phyloP scores from a whole-genome alignment of 2,113 vertebrate species.

The Megalops atlanticus region DNA sequence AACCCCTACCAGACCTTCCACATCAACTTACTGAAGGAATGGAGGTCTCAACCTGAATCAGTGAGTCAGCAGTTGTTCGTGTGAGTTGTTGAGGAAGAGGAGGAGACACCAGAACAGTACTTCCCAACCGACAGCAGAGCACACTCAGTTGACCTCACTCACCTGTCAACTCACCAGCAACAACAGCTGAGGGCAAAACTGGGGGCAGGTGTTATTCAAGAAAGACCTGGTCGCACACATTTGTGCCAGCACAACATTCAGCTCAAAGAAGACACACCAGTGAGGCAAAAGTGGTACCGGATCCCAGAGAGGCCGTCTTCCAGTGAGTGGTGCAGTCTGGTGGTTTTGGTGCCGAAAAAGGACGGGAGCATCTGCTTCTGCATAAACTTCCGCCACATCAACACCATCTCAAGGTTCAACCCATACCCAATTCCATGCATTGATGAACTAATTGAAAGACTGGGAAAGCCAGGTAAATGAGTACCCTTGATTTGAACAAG shows the following conservation, averaged over 20 bases:
- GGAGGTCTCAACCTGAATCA: neutral
- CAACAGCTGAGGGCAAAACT: neutral
- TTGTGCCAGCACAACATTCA: neutral
- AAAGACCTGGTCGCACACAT: neutral
- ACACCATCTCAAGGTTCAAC: too few species aligned
- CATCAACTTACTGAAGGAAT: neutral
- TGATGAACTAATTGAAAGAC: too few species aligned
- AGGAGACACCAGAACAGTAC: neutral
- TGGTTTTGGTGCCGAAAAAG: too few species aligned
- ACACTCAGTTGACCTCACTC: neutral
- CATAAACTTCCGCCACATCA: too few species aligned
- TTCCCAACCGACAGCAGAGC: neutral
- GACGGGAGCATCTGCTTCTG: too few species aligned
- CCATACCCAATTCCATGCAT: too few species aligned
- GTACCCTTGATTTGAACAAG: too few species aligned
- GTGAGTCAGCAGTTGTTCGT: neutral
- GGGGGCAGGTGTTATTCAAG: neutral
- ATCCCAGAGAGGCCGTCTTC: constrained; percentile 2
- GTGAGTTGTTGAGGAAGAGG: neutral
- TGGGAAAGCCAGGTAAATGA: too few species aligned
- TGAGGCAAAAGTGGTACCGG: too few species aligned
- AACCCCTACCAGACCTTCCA: too few species aligned
- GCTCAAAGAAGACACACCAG: neutral
- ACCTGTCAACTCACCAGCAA: neutral
- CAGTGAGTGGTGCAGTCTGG: too few species aligned